Evolutionary conservation across 2,797 vertebrate genomes (phyloP), one percentile per base, ranked within the genome.

Genomic region (Rhodeus uyekii): DNA sequence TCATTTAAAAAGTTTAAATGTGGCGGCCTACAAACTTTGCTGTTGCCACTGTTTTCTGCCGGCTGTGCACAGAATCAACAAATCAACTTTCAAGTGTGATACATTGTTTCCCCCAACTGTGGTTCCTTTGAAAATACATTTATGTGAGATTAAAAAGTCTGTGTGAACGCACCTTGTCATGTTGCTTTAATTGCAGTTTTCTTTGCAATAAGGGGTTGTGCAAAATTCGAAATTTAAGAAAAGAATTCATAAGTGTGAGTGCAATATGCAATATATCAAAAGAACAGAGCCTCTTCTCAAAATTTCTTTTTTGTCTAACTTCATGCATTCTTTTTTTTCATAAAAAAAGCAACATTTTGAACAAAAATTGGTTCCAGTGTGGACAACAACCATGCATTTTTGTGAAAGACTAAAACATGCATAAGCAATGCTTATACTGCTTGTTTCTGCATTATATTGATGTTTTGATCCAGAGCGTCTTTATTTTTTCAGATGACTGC

Each of bases 1-100:
- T 65, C 42, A 82, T 53, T 61, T 76, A 76, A 76, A 61, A 75
- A 61, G 36, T 44, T 39, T 22, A 44, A 61, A 60, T 44, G 24
- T 48, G 39, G 34, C 1, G n/a, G 46, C 14, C 3, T 39, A 38
- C 39, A 73, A 73, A 81, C 72, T 74, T 74, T 48, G 24, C 19
- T 24, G 22, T 39, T 81, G 22, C 27, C n/a, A 74, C 42, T 67
- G 18, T 42, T 53, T 82, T 58, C 29, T 53, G 44, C 72, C 3
- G 18, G 69, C 50, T 74, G 48, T 58, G 50, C 50, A 74, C 14
- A 58, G 72, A 39, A 74, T 74, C 36, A 76, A 42, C 38, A 60
- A n/a, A 76, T 61, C 48, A 18, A 14, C 22, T 53, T 76, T 22
- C 1, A 5, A 76, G 24, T 29, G 38, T 29, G 73, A 76, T 61